These are phyloP conservation scores for Eriosoma lanigerum DNA, from an alignment of 1,140 invertebrate species.

Conservation along the genomic window DNA sequence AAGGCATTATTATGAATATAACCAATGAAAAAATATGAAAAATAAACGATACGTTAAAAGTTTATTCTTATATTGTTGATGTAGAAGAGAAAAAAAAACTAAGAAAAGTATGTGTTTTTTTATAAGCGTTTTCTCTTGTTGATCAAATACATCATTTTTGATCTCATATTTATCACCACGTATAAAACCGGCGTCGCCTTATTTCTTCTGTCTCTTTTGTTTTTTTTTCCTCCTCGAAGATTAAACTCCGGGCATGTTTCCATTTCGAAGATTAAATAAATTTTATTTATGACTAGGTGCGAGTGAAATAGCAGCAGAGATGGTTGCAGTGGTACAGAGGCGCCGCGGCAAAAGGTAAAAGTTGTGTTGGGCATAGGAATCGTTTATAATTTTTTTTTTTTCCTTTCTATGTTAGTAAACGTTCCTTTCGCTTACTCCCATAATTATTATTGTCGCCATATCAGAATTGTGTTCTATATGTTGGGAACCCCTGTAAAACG, in stretches of 20 bases:
- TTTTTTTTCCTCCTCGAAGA: constrained; percentile 36
- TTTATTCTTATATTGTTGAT: constrained; percentile 26
- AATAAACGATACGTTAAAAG: constrained; percentile 44
- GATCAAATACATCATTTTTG: constrained; percentile 51
- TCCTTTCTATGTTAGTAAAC: background rate
- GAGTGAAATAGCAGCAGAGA: background rate
- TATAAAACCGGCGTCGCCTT: constrained; percentile 31
- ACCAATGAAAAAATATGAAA: constrained; percentile 44
- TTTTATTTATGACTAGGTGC: constrained; percentile 51
- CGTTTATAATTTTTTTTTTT: constrained; percentile 47
- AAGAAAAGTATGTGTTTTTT: constrained; percentile 31
- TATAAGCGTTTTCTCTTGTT: constrained; percentile 41
- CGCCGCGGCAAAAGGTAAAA: constrained; percentile 42
- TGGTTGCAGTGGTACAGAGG: background rate
- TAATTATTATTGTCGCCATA: constrained; percentile 49
- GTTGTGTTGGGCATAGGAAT: constrained; percentile 30
- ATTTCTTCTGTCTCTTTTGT: background rate
- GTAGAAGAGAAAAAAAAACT: constrained; percentile 10
- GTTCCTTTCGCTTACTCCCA: background rate
- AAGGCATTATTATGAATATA: too few relatives aligned
- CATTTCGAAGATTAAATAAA: constrained; percentile 51
- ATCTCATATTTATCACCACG: constrained; percentile 49
- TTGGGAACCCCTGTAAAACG: background rate
- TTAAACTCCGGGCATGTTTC: constrained; percentile 48
- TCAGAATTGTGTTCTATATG: constrained; percentile 39